Base-by-base conservation (phyloP, 2,797 vertebrate species). In the Urophycis tenuis region DNA sequence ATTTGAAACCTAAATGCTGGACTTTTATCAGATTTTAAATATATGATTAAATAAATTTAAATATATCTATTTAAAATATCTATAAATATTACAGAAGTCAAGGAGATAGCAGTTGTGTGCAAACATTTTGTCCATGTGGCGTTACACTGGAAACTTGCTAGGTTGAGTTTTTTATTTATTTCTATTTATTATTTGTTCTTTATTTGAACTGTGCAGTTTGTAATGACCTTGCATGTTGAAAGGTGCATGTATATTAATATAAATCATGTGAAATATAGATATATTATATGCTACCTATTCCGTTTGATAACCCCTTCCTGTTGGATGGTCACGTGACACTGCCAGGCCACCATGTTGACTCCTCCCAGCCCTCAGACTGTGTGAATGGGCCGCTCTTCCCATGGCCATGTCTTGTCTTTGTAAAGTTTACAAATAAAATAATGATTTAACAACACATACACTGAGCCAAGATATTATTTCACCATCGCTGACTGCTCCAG, bases 221-320 rank as follows among this genome's bases (percentile, higher is more conserved):
- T 91, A 85, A 89, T 89, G 89, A 85, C 88, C 83, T 79, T 92
- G 96, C 96, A 98, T 94, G 95, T 91, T 90, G 80, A 89, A 85
- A 91, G 90, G 83, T 92, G 91, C 92, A 92, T 90, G 87, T 80
- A 89, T 90, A 85, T 86, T 34, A 82, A 88, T 78, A 87, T 77
- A 19, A 79, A 78, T 73, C 82, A 72, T 75, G 81, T n/a, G 53
- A 60, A 81, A 81, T 75, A 85, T 79, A 81, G 76, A 84, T 79
- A n/a, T n/a, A n/a, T n/a, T n/a, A n/a, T n/a, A n/a, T n/a, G n/a
- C n/a, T n/a, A n/a, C n/a, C n/a, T n/a, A n/a, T n/a, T n/a, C n/a
- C n/a, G n/a, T n/a, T n/a, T n/a, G n/a, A n/a, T n/a, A 87, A 91
- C 85, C 88, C 88, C 84, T 91, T 93, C 84, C 87, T 92, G 88